Base-by-base conservation (phyloP, 2,797 vertebrate species). In the Eupleurogrammus muticus region DNA sequence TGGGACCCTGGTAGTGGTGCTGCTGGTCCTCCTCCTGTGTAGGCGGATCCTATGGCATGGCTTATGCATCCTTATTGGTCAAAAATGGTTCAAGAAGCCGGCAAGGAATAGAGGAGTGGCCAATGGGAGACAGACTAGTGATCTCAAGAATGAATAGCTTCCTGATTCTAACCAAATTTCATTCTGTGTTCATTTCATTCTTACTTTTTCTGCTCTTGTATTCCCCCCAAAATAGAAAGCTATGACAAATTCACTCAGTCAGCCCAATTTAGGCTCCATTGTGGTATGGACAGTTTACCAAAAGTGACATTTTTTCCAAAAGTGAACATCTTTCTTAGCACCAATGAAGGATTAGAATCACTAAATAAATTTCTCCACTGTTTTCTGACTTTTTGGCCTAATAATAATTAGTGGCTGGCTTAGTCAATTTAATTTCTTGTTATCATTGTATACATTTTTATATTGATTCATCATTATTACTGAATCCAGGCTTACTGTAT, bases 1-100 rank as follows among this genome's bases (percentile, higher is more conserved):
- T 1, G 87, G 86, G 53, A 82, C 87, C 51, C 92, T 97, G 66
- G 51, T 96, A 90, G 70, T 90, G 78, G 80, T 95, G 48, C 72
- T 97, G 62, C 81, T 95, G 46, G 19, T 92, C 51, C 90, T 95
- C 64, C 81, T 96, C 77, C 57, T 95, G 54, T 90, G 88, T 1
- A 91, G 94, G 42, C 92, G 95, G 76, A 11, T 96, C 57, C 62
- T 96, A 55, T 96, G 95, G 95, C 91, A 94, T 73, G 93, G 91
- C 51, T 82, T 96, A 1, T 93, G 92, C 28, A 52, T 90, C 79
- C 84, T 93, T 46, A 74, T 96, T 24, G 92, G 94, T 64, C 73
- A 92, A 17, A 94, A 92, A 72, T 40, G 93, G 77, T 86, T 94
- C 21, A 89, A 11, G 68, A 90, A 70, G 52, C 90, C 60, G 76